Evolutionary conservation across 2,888 invertebrate species (phyloP), one percentile per base, ranked within the genome.

Genomic region (Argynnis bischoffii): DNA sequence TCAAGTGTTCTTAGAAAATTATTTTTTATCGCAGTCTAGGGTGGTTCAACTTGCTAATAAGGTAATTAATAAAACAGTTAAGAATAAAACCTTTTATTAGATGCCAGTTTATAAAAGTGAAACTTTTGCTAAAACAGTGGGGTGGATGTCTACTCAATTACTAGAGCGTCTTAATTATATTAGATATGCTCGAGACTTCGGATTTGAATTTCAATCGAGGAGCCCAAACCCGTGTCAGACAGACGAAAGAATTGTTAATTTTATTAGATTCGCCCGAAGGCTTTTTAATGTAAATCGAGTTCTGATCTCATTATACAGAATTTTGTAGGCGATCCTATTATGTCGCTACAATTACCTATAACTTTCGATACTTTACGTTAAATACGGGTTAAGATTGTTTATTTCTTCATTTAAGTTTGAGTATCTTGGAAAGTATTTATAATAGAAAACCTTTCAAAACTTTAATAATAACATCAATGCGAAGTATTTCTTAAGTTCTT

Each of bases 121-220:
- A 76, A 79, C 67, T 80, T 78, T 74, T 72, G 64, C 69, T 79
- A 71, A 79, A 82, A 79, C 81, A 75, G 73, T 75, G 75, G 79
- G 84, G 80, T 83, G 81, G 79, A 84, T 85, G 81, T 85, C 88
- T 86, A 86, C 89, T 90, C 89, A 86, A 89, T 91, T 90, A 89
- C 87, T 72, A 79, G 75, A 79, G 76, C 79, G 80, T 80, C 85
- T 86, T 90, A 91, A 92, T 92, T 90, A 85, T 85, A 88, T 90
- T 88, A 88, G 83, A 84, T 82, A 85, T 85, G 84, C 85, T 80
- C 72, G 81, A 86, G 83, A 83, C 85, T 81, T 78, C 77, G 83
- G 79, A 90, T 91, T 91, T 90, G 88, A 91, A 92, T 90, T 90
- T 88, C 89, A 90, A 91, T 90, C 84, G 81, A 71, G 80, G 75